phyloP scores from a whole-genome alignment of 2,888 invertebrate species.

The Mythimna loreyi region DNA sequence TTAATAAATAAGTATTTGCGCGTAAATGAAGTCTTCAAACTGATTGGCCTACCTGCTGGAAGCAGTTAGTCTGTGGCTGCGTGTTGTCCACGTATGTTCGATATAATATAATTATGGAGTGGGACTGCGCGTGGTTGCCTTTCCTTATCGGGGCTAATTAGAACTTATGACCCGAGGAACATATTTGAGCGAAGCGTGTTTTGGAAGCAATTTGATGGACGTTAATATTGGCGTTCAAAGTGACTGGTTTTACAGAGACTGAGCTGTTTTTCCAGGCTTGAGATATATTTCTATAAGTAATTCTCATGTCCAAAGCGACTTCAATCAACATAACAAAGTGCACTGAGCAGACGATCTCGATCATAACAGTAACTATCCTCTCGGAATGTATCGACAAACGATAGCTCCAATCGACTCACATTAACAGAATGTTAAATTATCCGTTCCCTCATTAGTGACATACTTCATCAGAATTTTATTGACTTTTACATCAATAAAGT shows the following conservation, averaged over 20 bases:
- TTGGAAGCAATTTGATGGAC: constrained; percentile 1
- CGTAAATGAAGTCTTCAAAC: not conserved
- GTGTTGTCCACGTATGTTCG: not conserved
- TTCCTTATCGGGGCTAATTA: constrained; percentile 49
- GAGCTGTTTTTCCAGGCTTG: not conserved
- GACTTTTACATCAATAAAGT: constrained; percentile 51
- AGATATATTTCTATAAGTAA: not conserved
- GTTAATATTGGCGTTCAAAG: not conserved
- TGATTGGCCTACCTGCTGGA: not conserved
- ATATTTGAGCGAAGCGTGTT: constrained; percentile 22
- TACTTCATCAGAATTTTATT: constrained; percentile 55
- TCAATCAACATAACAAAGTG: not conserved
- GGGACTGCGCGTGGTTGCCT: constrained; percentile 34
- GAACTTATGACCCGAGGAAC: constrained; percentile 23
- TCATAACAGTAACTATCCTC: constrained; percentile 24
- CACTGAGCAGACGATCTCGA: not conserved
- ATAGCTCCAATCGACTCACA: not conserved
- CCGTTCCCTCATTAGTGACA: constrained; percentile 52
- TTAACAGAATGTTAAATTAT: constrained; percentile 24
- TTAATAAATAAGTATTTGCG: not conserved
- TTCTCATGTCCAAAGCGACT: not conserved
- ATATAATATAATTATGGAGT: constrained; percentile 18
- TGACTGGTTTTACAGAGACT: not conserved
- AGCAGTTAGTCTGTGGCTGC: constrained; percentile 13
- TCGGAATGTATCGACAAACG: constrained; percentile 22